Evolutionary conservation across 2,113 vertebrate species (phyloP).

Genomic region (Oophaga pumilio): DNA sequence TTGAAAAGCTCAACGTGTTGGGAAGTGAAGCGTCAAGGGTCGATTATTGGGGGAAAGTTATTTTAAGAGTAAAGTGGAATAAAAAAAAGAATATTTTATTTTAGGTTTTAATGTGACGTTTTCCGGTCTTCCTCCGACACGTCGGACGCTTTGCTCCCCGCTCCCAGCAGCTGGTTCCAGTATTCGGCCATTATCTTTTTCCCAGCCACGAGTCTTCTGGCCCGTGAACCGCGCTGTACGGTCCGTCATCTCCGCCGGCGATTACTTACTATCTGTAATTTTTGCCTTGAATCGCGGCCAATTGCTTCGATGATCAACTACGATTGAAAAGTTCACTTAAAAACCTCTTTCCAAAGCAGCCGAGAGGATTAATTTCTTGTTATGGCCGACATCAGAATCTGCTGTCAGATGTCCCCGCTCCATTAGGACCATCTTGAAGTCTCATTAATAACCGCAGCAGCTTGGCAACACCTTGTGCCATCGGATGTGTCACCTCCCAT

Average conservation of each 20-base stretch:
- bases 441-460: conserved; percentile 22
- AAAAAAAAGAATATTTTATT: no score
- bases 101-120: no score
- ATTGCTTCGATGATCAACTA: conserved; percentile 5
- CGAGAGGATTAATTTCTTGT: conserved; percentile 36
- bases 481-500: conserved; percentile 5
- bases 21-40: no score
- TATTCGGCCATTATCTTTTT: not conserved
- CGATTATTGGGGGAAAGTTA: no score
- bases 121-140: no score
- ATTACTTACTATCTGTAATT: not conserved
- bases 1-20: no score
- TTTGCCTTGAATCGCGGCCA: conserved; percentile 19
- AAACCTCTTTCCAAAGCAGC: conserved; percentile 14
- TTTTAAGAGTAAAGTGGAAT: no score
- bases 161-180: not conserved
- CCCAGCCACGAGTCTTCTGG: not conserved
- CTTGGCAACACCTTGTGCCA: conserved; percentile 16
- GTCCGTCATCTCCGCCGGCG: not conserved
- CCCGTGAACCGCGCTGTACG: not conserved
- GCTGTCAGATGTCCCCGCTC: not conserved
- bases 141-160: no score
- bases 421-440: conserved; percentile 1
- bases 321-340: conserved; percentile 36
- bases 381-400: not conserved